phyloP scores from a whole-genome alignment of 2,797 vertebrate species.

The Muraenolepis orangiensis region DNA sequence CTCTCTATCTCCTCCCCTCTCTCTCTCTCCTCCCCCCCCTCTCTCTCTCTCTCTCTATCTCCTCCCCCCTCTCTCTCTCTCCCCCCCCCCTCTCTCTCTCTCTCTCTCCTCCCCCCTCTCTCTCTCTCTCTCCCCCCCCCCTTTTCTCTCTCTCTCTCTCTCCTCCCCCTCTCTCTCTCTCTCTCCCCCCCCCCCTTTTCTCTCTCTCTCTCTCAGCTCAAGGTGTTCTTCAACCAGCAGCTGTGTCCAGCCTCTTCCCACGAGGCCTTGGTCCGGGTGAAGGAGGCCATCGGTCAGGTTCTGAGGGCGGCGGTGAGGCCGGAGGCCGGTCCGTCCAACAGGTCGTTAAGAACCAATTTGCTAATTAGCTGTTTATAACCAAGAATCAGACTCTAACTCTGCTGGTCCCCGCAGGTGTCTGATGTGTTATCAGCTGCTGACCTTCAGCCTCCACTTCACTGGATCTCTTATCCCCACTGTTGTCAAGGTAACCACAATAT shows the following conservation, averaged over 20 bases:
- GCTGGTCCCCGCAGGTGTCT: conserved; percentile 82
- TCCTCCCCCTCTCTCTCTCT: neutral
- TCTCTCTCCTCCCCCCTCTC: too few relatives aligned
- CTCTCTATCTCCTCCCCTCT: too few relatives aligned
- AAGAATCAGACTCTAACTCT: too few relatives aligned
- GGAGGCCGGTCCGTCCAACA: conserved; percentile 30
- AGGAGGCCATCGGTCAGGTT: conserved; percentile 78
- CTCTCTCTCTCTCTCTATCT: too few relatives aligned
- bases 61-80: too few relatives aligned
- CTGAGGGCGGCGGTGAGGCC: conserved; percentile 73
- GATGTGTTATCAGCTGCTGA: conserved; percentile 89
- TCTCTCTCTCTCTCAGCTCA: conserved; percentile 68
- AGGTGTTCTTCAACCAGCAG: conserved; percentile 79
- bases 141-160: too few relatives aligned
- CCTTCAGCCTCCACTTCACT: conserved; percentile 83
- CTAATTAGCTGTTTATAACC: conserved; percentile 21
- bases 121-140: too few relatives aligned
- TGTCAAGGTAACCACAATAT: conserved; percentile 75
- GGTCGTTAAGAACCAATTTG: conserved; percentile 44
- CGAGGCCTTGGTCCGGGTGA: conserved; percentile 77
- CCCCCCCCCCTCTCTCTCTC: too few relatives aligned
- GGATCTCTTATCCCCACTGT: conserved; percentile 71
- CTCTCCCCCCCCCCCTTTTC: neutral
- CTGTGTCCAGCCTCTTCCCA: conserved; percentile 69
- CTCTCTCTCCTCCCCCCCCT: neutral